Evolutionary conservation across 2,888 invertebrate species (phyloP).

Genomic region (Aricia artaxerxes): DNA sequence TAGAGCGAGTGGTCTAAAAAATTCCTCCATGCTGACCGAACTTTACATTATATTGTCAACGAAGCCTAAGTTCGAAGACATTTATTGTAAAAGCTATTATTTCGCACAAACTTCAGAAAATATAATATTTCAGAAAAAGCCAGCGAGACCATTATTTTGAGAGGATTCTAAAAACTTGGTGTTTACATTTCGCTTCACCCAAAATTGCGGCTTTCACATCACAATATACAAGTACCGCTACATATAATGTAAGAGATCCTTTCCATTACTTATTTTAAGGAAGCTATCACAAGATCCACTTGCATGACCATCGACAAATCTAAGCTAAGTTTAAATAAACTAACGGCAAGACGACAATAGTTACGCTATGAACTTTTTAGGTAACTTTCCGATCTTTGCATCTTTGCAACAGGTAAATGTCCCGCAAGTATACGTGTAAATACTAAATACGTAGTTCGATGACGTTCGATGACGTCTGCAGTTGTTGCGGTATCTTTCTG

Average conservation of each 20-base stretch:
- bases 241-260: conserved; percentile 23
- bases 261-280: conserved; percentile 6
- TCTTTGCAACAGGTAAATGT: too few relatives aligned
- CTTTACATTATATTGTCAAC: neutral
- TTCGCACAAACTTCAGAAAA: neutral
- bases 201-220: conserved; percentile 12
- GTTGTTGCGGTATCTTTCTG: neutral
- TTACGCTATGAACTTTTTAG: too few relatives aligned
- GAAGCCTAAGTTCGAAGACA: neutral
- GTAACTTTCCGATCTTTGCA: neutral
- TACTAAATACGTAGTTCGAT: neutral
- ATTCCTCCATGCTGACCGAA: neutral
- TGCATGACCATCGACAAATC: conserved; percentile 1
- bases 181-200: conserved; percentile 2
- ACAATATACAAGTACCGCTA: conserved; percentile 22
- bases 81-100: neutral
- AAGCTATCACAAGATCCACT: conserved; percentile 25
- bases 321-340: neutral
- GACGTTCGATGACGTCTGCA: neutral
- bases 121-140: neutral
- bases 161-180: neutral
- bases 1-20: neutral
- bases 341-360: neutral
- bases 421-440: neutral
- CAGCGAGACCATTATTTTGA: neutral